Conservation (phyloP, 2,888 invertebrate genomes). For the Crocallis elinguaria region DNA sequence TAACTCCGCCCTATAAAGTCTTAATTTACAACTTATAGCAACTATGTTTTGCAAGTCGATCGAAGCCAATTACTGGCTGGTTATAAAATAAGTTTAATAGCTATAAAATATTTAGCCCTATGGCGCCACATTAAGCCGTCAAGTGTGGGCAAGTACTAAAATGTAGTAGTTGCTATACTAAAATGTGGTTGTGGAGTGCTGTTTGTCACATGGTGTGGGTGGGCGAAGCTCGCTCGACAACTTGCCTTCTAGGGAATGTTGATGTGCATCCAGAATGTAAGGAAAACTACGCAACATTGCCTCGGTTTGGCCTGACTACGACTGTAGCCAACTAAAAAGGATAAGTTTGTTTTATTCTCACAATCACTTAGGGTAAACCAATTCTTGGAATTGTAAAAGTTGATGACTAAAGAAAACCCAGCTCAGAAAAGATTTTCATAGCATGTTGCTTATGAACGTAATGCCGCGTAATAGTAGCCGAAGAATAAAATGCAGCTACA, state of each 20-base stretch:
- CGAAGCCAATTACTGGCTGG: constrained; percentile 24
- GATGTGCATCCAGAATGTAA: constrained; percentile 64
- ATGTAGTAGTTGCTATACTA: constrained; percentile 43
- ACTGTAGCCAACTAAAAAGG: constrained; percentile 19
- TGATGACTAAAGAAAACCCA: background rate
- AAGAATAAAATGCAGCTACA: constrained; percentile 3
- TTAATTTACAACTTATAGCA: constrained; percentile 15
- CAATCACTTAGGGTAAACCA: background rate
- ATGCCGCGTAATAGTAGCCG: constrained; percentile 2
- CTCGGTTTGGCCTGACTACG: constrained; percentile 11
- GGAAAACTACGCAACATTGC: constrained; percentile 54
- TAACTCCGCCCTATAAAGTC: constrained; percentile 1
- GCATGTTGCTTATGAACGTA: background rate
- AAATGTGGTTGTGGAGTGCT: constrained; percentile 29
- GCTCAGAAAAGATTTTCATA: background rate
- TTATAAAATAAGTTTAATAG: constrained; percentile 37
- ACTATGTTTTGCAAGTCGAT: constrained; percentile 24
- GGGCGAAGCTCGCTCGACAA: constrained; percentile 66
- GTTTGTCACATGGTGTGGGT: constrained; percentile 49
- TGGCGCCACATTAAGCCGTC: constrained; percentile 62
- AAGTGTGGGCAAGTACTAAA: constrained; percentile 58
- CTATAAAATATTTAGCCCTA: constrained; percentile 49
- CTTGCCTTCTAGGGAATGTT: constrained; percentile 79
- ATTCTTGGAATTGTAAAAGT: background rate
- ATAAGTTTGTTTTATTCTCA: constrained; percentile 9